These are phyloP conservation scores for Drosophila yakuba DNA, from an alignment of 1,140 invertebrate genomes.

Conservation along the genomic window DNA sequence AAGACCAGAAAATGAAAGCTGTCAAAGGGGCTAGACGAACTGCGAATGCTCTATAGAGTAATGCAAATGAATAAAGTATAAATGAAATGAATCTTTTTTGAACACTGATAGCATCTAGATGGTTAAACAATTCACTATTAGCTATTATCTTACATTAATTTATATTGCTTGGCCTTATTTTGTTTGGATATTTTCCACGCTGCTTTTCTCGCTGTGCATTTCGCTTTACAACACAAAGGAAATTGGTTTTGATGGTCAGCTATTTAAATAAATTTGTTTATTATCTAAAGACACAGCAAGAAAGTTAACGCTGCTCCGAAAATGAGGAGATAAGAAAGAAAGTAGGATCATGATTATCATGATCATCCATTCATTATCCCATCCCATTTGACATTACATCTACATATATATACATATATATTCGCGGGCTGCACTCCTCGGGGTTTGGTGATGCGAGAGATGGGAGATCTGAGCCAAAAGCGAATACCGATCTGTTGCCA, in stretches of 20 bases:
- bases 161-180: too few species aligned
- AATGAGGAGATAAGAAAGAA: constrained; percentile 38
- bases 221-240: not conserved
- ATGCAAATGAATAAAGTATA: too few species aligned
- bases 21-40: not conserved
- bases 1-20: constrained; percentile 10
- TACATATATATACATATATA: too few species aligned
- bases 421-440: constrained; percentile 9
- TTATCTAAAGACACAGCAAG: constrained; percentile 11
- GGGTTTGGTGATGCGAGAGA: not conserved
- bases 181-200: too few species aligned
- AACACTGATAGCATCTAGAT: too few species aligned
- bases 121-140: too few species aligned
- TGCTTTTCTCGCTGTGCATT: not conserved
- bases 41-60: not conserved
- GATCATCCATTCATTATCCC: not conserved
- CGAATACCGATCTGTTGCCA: constrained; percentile 31
- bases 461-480: constrained; percentile 2
- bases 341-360: constrained; percentile 25
- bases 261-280: constrained; percentile 31
- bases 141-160: too few species aligned
- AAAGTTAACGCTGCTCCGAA: constrained; percentile 28
- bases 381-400: too few species aligned
- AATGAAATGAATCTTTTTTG: too few species aligned
- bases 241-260: not conserved